Base-by-base conservation (phyloP, 1,140 invertebrate species). In the Drosophila takahashii region DNA sequence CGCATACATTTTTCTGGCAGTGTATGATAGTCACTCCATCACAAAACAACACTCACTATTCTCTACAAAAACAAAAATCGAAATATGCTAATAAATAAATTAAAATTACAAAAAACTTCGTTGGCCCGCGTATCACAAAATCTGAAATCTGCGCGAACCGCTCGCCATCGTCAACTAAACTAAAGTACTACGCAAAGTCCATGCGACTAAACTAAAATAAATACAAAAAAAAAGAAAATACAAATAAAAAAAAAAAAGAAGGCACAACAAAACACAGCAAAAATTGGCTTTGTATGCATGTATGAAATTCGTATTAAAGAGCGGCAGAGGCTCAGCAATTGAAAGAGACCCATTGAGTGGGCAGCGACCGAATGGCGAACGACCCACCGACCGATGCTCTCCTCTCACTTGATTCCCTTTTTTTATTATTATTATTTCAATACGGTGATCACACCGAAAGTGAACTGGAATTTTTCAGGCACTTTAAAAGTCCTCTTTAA, bases 271-370 rank as follows among this genome's bases (percentile, higher is more conserved):
- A 62, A 74, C 29, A 34, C 56, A 64, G 22, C 44, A 81, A 69
- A 78, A 77, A 81, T 83, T 70, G 64, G 85, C 81, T 87, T 83
- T 83, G 83, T 86, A 71, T 87, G 79, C 79, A 77, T 77, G 76
- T 89, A 87, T 87, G 76, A 87, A 87, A 89, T 89, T 86, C 62
- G 86, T 83, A 89, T 87, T 87, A 87, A 87, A 59, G 74, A 27
- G 47, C 74, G 48, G 47, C 37, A 57, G 73, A 70, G 67, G 65
- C 67, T 57, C 73, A 64, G 58, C 66, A 78, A 77, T 69, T 77
- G 73, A 77, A 77, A 77, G 72, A 77, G 72, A 47, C 72, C 72
- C 73, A 76, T 77, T 77, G 73, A 77, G 73, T 69, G 52, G 72
- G 74, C 62, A 77, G 26, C 36, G 45, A 54, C 37, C 65, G 64